Conservation (phyloP, 2,113 vertebrate genomes). For the Microtus pennsylvanicus region DNA sequence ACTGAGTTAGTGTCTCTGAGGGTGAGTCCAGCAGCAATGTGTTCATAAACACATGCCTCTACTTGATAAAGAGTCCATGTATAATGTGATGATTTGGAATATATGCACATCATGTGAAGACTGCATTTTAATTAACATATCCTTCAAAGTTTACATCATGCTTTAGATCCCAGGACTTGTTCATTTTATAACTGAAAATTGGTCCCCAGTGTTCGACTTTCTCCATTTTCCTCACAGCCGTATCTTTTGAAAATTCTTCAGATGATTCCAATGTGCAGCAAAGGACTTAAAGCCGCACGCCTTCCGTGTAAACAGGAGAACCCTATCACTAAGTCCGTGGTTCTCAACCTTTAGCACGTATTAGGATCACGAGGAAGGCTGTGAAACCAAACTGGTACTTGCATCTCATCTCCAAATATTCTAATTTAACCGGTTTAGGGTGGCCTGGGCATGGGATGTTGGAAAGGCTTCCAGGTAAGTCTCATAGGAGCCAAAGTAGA, state of each 20-base stretch:
- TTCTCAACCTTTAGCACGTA: neutral
- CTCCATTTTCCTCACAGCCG: neutral
- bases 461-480: neutral
- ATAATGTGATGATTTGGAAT: neutral
- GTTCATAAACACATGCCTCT: no score
- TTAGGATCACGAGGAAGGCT: neutral
- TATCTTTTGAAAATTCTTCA: slow-evolving; percentile 10
- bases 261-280: neutral
- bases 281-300: neutral
- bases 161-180: no score
- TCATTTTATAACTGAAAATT: neutral
- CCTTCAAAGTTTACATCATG: neutral
- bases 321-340: neutral
- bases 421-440: neutral
- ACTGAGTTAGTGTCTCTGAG: neutral
- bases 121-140: neutral
- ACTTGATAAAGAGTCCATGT: neutral
- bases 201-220: neutral
- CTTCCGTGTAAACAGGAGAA: neutral
- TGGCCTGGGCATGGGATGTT: neutral
- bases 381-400: neutral
- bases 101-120: no score
- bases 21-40: neutral
- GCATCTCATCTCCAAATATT: neutral
- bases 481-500: neutral